Evolutionary conservation across 2,888 invertebrate species (phyloP).

Genomic region (Linyphia triangularis): DNA sequence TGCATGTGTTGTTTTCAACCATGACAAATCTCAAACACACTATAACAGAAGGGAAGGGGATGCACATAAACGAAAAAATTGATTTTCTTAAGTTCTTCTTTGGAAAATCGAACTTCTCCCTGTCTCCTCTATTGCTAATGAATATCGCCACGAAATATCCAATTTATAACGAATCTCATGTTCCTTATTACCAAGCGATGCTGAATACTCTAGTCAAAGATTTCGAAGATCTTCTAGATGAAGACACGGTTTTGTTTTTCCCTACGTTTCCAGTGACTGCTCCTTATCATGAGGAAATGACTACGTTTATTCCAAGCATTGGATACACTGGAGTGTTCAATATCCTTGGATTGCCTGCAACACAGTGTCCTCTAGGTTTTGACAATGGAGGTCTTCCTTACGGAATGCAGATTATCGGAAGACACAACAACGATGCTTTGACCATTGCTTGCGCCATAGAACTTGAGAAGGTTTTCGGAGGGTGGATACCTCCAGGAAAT

Average conservation of each 20-base stretch:
- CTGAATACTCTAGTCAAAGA: too few relatives aligned
- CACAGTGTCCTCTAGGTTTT: constrained; percentile 89
- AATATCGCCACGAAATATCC: too few relatives aligned
- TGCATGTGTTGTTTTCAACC: too few relatives aligned
- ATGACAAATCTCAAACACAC: too few relatives aligned
- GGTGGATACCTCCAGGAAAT: constrained; percentile 83
- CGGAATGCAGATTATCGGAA: constrained; percentile 85
- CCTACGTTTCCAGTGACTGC: constrained; percentile 94
- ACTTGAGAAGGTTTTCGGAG: constrained; percentile 89
- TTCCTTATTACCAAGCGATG: too few relatives aligned
- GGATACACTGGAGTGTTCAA: constrained; percentile 92
- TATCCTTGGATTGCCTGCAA: constrained; percentile 91
- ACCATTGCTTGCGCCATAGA: constrained; percentile 89
- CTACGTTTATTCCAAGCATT: constrained; percentile 89
- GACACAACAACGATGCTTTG: constrained; percentile 85
- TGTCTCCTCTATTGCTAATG: too few relatives aligned
- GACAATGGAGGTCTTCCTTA: constrained; percentile 87
- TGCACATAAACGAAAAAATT: too few relatives aligned
- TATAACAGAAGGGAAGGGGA: too few relatives aligned
- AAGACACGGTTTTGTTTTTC: constrained; percentile 85
- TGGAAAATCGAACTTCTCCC: too few relatives aligned
- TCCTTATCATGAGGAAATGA: constrained; percentile 92
- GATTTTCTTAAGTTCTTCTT: too few relatives aligned
- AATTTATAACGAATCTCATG: too few relatives aligned
- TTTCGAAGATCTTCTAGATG: constrained; percentile 32